phyloP scores from a whole-genome alignment of 1,140 invertebrate genomes.

The Nasonia longicornis region DNA sequence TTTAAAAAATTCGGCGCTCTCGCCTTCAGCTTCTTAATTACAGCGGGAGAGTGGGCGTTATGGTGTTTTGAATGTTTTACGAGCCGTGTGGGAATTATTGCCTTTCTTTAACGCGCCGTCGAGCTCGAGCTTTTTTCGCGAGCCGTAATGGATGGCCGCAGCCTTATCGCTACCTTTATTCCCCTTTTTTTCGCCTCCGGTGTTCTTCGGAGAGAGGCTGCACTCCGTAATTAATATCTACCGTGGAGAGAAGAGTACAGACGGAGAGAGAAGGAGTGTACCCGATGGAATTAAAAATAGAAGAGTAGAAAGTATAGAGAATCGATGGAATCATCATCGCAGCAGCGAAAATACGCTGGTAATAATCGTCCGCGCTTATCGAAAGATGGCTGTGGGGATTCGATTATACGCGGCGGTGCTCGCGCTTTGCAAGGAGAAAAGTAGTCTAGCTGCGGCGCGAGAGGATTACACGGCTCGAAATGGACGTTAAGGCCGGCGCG shows the following conservation, averaged over 20 bases:
- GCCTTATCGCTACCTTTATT: background rate
- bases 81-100: background rate
- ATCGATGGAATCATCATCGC: background rate
- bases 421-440: background rate
- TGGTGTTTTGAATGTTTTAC: background rate
- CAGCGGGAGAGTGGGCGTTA: background rate
- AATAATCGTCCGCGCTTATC: constrained; percentile 18
- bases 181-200: background rate
- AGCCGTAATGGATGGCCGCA: background rate
- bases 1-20: background rate
- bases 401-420: constrained; percentile 1
- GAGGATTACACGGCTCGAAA: constrained; percentile 53
- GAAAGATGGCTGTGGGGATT: constrained; percentile 17
- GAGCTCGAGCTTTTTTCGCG: background rate
- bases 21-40: background rate
- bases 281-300: too few species aligned
- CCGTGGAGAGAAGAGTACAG: too few species aligned
- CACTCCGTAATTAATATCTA: too few species aligned
- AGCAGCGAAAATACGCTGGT: background rate
- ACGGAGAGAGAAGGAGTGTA: too few species aligned
- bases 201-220: too few species aligned
- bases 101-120: background rate
- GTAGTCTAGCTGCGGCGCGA: constrained; percentile 7
- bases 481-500: constrained; percentile 51
- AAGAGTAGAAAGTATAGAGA: background rate